phyloP scores from a whole-genome alignment of 2,113 vertebrate species.

The Merops nubicus region DNA sequence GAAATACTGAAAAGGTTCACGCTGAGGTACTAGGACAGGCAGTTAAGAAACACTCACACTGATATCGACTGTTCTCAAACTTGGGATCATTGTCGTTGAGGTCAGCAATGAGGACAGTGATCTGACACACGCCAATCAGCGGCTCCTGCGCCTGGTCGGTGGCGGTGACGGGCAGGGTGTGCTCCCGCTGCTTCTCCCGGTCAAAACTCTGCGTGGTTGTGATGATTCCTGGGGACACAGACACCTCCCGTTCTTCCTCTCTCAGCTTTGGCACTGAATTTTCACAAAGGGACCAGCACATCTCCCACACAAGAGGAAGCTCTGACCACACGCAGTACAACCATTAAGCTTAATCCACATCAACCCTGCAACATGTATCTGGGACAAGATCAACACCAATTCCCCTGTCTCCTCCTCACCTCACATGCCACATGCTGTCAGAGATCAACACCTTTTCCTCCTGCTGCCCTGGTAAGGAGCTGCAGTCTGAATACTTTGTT shows the following conservation, averaged over 20 bases:
- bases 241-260: background rate
- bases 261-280: background rate
- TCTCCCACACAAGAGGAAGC: background rate
- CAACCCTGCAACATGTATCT: fast-evolving
- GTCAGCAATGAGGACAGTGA: conserved; percentile 82
- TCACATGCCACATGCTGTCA: background rate
- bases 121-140: conserved; percentile 84
- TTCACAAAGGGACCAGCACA: background rate
- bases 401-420: background rate
- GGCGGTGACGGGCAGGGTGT: conserved; percentile 82
- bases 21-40: background rate
- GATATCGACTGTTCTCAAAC: conserved; percentile 90
- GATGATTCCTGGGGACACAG: conserved; percentile 80
- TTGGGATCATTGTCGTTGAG: conserved; percentile 90
- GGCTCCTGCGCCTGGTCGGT: conserved; percentile 87
- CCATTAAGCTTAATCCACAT: background rate
- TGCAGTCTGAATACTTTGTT: background rate
- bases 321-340: fast-evolving
- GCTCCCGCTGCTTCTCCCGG: conserved; percentile 84
- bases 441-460: background rate
- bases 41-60: conserved; percentile 71
- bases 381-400: background rate
- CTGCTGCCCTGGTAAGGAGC: background rate
- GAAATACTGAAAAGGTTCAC: background rate
- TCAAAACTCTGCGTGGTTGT: conserved; percentile 82